These are phyloP conservation scores for Esox masquinongy DNA, from an alignment of 2,797 vertebrate genomes.

Conservation along the genomic window DNA sequence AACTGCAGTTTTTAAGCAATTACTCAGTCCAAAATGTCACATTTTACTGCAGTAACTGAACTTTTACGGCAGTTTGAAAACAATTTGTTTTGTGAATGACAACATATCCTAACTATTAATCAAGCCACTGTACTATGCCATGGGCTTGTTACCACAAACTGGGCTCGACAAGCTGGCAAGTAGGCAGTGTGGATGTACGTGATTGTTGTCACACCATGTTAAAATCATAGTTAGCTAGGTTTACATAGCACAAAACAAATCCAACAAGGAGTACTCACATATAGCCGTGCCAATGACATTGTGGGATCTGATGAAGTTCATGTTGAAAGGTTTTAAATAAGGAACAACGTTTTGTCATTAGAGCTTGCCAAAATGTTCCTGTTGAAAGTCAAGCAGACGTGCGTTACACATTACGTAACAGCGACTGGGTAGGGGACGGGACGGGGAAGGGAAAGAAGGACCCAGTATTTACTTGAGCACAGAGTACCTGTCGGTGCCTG, in stretches of 20 bases:
- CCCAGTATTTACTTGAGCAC: neutral
- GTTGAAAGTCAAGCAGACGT: slow-evolving; percentile 52
- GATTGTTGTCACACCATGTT: neutral
- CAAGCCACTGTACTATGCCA: neutral
- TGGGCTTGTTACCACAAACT: neutral
- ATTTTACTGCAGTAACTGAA: no score
- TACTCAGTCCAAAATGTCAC: no score
- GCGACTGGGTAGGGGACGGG: neutral
- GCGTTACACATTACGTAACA: neutral
- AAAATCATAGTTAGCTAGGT: neutral
- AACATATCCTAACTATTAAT: neutral
- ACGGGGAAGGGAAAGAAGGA: neutral
- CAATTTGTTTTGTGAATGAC: no score
- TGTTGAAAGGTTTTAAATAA: slow-evolving; percentile 28
- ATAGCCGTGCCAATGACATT: slow-evolving; percentile 46
- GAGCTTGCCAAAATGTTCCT: neutral
- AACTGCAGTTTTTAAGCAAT: no score
- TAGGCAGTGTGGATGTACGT: neutral
- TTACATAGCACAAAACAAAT: neutral
- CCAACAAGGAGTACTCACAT: slow-evolving; percentile 64
- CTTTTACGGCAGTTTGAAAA: no score
- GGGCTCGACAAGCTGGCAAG: neutral
- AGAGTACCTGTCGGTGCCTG: neutral
- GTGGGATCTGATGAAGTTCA: slow-evolving; percentile 67
- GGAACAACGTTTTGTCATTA: neutral